Evolutionary conservation across 2,113 vertebrate species (phyloP).

Genomic region (Polypterus bichir): DNA sequence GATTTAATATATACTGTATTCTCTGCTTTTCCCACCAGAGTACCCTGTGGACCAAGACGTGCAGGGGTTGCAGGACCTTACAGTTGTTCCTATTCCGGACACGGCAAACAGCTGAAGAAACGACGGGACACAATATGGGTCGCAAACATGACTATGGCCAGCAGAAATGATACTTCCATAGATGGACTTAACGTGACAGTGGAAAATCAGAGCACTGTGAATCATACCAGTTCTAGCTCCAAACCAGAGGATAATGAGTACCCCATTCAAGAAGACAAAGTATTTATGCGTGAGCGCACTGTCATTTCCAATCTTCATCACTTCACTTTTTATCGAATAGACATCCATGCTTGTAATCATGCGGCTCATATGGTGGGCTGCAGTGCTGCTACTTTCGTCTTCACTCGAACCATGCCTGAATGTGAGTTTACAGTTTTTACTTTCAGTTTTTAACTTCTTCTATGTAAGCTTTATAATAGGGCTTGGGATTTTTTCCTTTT

Average conservation of each 20-base stretch:
- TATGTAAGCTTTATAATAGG: too few relatives aligned
- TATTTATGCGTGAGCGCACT: conserved; percentile 41
- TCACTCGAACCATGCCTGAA: conserved; percentile 57
- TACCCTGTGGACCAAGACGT: too few relatives aligned
- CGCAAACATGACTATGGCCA: not conserved
- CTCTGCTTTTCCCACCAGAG: too few relatives aligned
- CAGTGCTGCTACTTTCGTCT: conserved; percentile 60
- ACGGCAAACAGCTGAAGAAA: conserved; percentile 23
- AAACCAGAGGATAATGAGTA: conserved; percentile 14
- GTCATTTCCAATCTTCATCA: conserved; percentile 48
- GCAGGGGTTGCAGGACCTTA: not conserved
- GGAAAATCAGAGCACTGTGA: not conserved
- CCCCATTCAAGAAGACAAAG: conserved; percentile 57
- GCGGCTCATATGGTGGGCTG: conserved; percentile 56
- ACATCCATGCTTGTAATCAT: conserved; percentile 67
- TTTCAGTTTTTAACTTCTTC: too few relatives aligned
- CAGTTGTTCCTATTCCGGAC: not conserved
- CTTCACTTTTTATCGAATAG: conserved; percentile 63
- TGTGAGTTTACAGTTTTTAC: conserved; percentile 27
- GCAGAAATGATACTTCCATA: not conserved
- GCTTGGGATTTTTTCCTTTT: too few relatives aligned
- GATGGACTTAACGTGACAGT: not conserved
- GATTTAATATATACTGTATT: too few relatives aligned
- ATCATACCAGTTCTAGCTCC: fast-evolving
- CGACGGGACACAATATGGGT: conserved; percentile 21